Evolutionary conservation across 2,888 invertebrate species (phyloP).

Genomic region (Exephanes ischioxanthus): DNA sequence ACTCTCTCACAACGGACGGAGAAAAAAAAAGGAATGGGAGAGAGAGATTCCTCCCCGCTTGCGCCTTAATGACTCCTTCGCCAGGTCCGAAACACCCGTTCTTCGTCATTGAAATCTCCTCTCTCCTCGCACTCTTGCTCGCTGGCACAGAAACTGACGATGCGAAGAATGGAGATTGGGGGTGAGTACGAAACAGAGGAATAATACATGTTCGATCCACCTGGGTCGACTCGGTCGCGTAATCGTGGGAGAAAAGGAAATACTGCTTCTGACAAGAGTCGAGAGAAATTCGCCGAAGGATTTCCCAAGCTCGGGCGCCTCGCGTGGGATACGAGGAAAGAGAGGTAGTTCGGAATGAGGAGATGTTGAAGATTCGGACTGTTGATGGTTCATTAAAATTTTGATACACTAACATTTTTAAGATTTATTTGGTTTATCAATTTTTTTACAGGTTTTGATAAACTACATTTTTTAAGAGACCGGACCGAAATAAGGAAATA

Average conservation of each 20-base stretch:
- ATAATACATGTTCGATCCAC: slow-evolving; percentile 39
- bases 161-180: slow-evolving; percentile 5
- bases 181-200: slow-evolving; percentile 11
- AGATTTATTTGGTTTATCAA: not conserved
- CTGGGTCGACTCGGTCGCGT: slow-evolving; percentile 24
- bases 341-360: not conserved
- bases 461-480: not conserved
- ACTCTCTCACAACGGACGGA: slow-evolving; percentile 16
- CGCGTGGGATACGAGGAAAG: not conserved
- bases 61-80: slow-evolving; percentile 57
- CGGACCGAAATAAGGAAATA: no score
- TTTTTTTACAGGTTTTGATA: not conserved
- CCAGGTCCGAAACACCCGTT: slow-evolving; percentile 49
- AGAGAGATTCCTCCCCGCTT: slow-evolving; percentile 31
- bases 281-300: not conserved
- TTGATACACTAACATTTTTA: not conserved
- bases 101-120: slow-evolving; percentile 41
- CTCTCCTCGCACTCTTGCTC: slow-evolving; percentile 8
- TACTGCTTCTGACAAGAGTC: slow-evolving; percentile 1
- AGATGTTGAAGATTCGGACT: not conserved
- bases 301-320: not conserved
- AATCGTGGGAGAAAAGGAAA: slow-evolving; percentile 39
- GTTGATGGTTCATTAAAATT: not conserved
- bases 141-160: not conserved
- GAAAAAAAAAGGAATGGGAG: not conserved